Conservation (phyloP, 2,113 vertebrate genomes). For the Parotia lawesii region DNA sequence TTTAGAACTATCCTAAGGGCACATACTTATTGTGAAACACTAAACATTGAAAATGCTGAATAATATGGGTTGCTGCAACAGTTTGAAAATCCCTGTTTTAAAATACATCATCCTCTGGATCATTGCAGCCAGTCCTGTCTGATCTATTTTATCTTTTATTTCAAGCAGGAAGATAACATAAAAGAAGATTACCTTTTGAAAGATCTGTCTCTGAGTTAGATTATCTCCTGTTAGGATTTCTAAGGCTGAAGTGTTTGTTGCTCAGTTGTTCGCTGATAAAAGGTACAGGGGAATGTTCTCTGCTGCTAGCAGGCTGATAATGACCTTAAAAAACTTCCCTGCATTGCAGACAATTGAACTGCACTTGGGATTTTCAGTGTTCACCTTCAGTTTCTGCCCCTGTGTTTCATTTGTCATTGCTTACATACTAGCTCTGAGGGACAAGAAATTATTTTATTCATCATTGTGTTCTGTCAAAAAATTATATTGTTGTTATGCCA, state of each 20-base stretch:
- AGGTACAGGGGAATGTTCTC: background rate
- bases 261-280: background rate
- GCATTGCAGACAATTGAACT: background rate
- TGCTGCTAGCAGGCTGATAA: background rate
- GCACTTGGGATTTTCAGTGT: background rate
- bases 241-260: background rate
- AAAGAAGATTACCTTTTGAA: background rate
- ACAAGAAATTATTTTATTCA: background rate
- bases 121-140: background rate
- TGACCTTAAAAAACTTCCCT: background rate
- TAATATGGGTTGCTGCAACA: background rate
- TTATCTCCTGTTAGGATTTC: background rate
- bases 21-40: background rate
- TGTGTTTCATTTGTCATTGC: background rate
- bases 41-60: background rate
- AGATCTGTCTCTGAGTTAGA: background rate
- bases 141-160: background rate
- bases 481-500: background rate
- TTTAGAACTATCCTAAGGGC: background rate
- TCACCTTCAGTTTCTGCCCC: background rate
- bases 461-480: background rate
- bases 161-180: background rate
- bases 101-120: background rate
- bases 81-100: background rate
- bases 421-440: background rate